Percentiles rank a stretch among this genome's conserved stretches.
Conservation (phyloP, 2,888 invertebrate genomes). For the Synergus laeviventris region DNA sequence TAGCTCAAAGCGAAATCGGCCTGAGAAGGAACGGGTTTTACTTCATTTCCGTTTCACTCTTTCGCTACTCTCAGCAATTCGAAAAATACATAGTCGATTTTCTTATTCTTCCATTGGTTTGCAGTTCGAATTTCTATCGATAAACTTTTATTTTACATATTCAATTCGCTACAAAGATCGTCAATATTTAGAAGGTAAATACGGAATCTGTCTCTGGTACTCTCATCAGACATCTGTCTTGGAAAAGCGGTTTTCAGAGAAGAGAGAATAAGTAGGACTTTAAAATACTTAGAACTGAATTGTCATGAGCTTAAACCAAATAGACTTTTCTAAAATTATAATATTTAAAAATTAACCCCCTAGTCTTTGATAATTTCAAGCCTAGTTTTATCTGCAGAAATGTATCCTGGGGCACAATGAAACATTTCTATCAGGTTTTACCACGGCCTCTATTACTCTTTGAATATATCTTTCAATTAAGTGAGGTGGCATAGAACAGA, state of each 20-base stretch:
- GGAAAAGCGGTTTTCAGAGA: background rate
- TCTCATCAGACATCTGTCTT: background rate
- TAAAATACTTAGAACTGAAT: background rate
- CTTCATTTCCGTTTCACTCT: constrained; percentile 27
- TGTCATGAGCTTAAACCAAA: background rate
- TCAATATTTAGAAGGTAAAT: constrained; percentile 5
- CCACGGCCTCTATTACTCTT: background rate
- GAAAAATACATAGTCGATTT: background rate
- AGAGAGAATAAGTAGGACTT: background rate
- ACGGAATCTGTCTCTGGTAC: background rate
- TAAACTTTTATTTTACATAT: constrained; percentile 14
- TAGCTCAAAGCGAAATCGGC: constrained; percentile 10
- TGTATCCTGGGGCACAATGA: constrained; percentile 1
- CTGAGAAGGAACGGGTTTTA: constrained; percentile 16
- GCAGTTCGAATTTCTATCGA: background rate
- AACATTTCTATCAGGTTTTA: background rate
- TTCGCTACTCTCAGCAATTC: background rate
- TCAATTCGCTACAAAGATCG: background rate
- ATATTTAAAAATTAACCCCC: background rate
- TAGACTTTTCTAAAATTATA: no score
- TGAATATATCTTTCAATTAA: constrained; percentile 16
- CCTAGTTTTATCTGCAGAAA: background rate
- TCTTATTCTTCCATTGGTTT: background rate
- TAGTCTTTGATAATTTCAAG: background rate
- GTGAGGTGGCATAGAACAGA: constrained; percentile 13